Conservation (phyloP, 2,888 invertebrate species). For the Pyrochroa serraticornis region DNA sequence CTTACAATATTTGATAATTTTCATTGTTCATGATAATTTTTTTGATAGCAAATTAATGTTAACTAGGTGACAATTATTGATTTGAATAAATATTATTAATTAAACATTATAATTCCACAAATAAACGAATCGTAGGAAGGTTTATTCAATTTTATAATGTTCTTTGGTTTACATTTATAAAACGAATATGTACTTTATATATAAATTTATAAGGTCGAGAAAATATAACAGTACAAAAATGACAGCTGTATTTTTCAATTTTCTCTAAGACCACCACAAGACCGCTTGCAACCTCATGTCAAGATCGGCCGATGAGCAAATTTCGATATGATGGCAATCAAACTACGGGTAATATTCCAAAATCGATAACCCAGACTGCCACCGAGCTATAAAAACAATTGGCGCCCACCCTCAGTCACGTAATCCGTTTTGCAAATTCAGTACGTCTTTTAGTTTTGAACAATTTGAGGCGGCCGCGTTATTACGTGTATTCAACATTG, state of each 20-base stretch:
- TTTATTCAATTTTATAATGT: conserved; percentile 48
- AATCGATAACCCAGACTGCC: too few relatives aligned
- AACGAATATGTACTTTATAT: conserved; percentile 49
- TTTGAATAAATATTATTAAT: conserved; percentile 33
- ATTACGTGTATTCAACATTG: too few relatives aligned
- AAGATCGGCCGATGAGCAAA: background rate
- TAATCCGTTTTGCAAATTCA: too few relatives aligned
- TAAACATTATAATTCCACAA: conserved; percentile 38
- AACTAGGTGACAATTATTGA: conserved; percentile 36
- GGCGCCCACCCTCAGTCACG: too few relatives aligned
- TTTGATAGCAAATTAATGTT: conserved; percentile 38
- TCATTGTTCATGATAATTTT: conserved; percentile 24
- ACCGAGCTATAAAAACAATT: too few relatives aligned
- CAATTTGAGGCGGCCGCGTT: too few relatives aligned
- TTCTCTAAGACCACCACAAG: background rate
- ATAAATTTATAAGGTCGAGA: conserved; percentile 45
- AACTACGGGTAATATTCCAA: too few relatives aligned
- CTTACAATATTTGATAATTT: conserved; percentile 7
- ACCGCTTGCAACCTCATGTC: too few relatives aligned
- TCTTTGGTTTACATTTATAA: conserved; percentile 47
- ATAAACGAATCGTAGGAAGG: conserved; percentile 40
- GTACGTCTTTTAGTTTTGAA: too few relatives aligned
- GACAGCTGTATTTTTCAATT: conserved; percentile 25
- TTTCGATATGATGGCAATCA: too few relatives aligned
- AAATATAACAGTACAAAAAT: conserved; percentile 45